A percentile compares a stretch with the other conserved stretches of the same genome.
These are phyloP conservation scores for Mythimna ferrago DNA, from an alignment of 2,888 invertebrate species.

Conservation along the genomic window DNA sequence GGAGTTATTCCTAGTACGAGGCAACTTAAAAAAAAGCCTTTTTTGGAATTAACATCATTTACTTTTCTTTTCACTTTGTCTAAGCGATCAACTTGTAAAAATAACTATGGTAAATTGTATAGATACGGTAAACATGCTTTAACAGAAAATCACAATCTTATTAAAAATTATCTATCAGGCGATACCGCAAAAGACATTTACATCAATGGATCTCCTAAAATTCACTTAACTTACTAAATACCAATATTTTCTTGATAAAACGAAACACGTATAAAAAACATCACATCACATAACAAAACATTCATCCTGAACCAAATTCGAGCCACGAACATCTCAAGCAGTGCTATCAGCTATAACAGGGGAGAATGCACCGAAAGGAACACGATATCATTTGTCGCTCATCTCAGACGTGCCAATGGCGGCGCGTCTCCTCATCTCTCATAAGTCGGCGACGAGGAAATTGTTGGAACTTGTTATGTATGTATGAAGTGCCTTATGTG, in stretches of 20 bases:
- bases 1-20: too few species aligned
- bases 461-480: slow-evolving; percentile 2
- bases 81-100: too few species aligned
- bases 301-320: background rate
- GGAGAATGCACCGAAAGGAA: slow-evolving; percentile 16
- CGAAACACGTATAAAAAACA: background rate
- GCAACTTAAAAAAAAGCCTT: too few species aligned
- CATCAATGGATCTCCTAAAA: background rate
- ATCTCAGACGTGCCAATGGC: slow-evolving; percentile 25
- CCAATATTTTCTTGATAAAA: background rate
- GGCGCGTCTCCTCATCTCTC: background rate
- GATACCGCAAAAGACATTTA: too few species aligned
- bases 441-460: slow-evolving; percentile 7
- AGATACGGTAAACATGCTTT: too few species aligned
- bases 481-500: background rate
- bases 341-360: background rate
- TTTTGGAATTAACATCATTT: too few species aligned
- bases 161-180: too few species aligned
- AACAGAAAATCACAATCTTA: too few species aligned
- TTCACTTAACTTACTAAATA: background rate
- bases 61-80: too few species aligned
- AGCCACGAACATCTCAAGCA: background rate
- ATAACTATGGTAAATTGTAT: too few species aligned
- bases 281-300: background rate
- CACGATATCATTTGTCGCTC: slow-evolving; percentile 31